A percentile compares a stretch with the other conserved stretches of the same genome.
phyloP scores from a whole-genome alignment of 2,888 invertebrate species.

The Sturmia bella region DNA sequence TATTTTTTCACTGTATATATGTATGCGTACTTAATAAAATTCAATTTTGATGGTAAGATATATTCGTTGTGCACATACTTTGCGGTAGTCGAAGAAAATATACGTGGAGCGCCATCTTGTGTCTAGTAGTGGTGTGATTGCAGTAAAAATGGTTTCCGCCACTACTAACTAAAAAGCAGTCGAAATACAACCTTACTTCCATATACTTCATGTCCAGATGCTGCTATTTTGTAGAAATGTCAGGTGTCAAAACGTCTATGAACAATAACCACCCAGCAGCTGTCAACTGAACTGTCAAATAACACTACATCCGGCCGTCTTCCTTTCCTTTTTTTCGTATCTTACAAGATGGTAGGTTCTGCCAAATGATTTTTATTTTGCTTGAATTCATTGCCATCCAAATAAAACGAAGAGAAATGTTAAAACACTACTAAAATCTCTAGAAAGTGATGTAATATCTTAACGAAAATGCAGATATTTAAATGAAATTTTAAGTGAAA shows the following conservation, averaged over 20 bases:
- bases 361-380: conserved; percentile 68
- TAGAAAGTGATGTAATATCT: not conserved
- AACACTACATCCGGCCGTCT: conserved; percentile 75
- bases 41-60: too few species aligned
- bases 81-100: too few species aligned
- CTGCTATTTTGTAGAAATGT: not conserved
- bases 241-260: conserved; percentile 21
- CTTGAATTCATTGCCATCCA: conserved; percentile 76
- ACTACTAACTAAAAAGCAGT: not conserved
- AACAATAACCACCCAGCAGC: conserved; percentile 65
- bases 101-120: not conserved
- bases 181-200: conserved; percentile 23
- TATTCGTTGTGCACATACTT: too few species aligned
- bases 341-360: conserved; percentile 82
- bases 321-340: conserved; percentile 80
- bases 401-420: conserved; percentile 63
- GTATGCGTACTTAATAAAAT: too few species aligned
- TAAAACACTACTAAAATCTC: conserved; percentile 51
- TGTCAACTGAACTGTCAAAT: conserved; percentile 73
- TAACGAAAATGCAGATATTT: conserved; percentile 59
- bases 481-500: not conserved
- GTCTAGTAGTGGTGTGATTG: not conserved
- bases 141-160: not conserved
- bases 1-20: too few species aligned
- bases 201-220: conserved; percentile 29